Evolutionary conservation across 2,797 vertebrate genomes (phyloP), one percentile per base, ranked within the genome.

Genomic region (Phrynocephalus forsythii): DNA sequence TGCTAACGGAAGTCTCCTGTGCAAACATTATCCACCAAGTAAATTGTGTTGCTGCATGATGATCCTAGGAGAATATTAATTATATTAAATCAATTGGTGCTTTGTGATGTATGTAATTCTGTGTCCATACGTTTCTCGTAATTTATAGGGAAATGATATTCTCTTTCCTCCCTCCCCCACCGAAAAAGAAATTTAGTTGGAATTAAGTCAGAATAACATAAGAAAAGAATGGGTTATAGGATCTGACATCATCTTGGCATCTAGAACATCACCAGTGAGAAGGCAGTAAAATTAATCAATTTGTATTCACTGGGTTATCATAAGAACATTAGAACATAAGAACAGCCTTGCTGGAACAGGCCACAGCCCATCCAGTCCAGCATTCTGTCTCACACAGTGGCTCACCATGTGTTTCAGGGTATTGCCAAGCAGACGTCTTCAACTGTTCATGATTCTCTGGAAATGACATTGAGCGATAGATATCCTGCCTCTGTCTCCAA

Each of bases 1-100:
- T 56, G 60, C 83, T 88, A 81, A 80, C 48, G 11, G 80, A 85
- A 81, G 69, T 85, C 77, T 76, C 87, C 83, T 63, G 48, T 52
- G 78, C 87, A 88, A 88, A 85, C 60, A 85, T 88, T 88, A 88
- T 88, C 82, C 87, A 81, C 81, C 83, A 88, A 81, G 60, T 76
- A 85, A 88, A 88, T 81, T 69, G 78, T 80, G 72, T 88, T 83
- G 63, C 60, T 85, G 60, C 22, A 33, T 2, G 5, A 76, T 68
- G 83, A 85, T 88, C 83, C 44, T 85, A 85, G 77, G 75, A 83
- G 82, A 78, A 85, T 85, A 88, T 88, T 85, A 88, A 88, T 88
- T 76, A 63, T 69, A 88, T 88, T 88, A 85, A 85, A 81, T 56
- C 71, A 88, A 85, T 85, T 85, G 78, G 69, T 68, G 60, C 48